Conservation (phyloP, 2,113 vertebrate genomes). For the Caranx melampygus region DNA sequence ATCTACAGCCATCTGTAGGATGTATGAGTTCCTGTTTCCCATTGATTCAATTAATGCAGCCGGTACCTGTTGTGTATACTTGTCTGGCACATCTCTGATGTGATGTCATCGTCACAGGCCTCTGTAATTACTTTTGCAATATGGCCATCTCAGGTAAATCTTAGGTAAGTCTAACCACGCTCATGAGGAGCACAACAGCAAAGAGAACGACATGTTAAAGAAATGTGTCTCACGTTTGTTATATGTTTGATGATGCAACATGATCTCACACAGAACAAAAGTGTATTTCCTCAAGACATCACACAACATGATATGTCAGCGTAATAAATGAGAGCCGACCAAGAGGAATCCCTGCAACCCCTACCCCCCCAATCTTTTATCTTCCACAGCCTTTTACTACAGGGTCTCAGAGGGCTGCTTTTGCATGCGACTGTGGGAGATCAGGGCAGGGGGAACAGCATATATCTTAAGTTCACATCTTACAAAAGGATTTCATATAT, state of each 20-base stretch:
- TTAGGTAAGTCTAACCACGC: slow-evolving; percentile 26
- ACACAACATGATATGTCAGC: slow-evolving; percentile 67
- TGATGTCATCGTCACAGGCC: slow-evolving; percentile 59
- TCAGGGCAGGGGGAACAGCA: slow-evolving; percentile 76
- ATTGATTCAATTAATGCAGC: slow-evolving; percentile 43
- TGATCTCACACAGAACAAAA: slow-evolving; percentile 51
- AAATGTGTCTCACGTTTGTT: slow-evolving; percentile 21
- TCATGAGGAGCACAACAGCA: slow-evolving; percentile 14
- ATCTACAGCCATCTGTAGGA: slow-evolving; percentile 45
- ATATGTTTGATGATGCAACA: slow-evolving; percentile 54
- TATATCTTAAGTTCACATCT: slow-evolving; percentile 79
- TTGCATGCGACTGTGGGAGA: slow-evolving; percentile 70
- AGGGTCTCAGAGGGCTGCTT: slow-evolving; percentile 71
- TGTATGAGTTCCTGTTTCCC: slow-evolving; percentile 32
- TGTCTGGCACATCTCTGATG: slow-evolving; percentile 58
- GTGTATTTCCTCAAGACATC: slow-evolving; percentile 65
- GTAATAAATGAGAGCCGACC: slow-evolving; percentile 75
- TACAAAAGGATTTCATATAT: slow-evolving; percentile 76
- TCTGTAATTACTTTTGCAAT: slow-evolving; percentile 52
- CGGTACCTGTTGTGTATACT: slow-evolving; percentile 53
- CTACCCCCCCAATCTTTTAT: slow-evolving; percentile 71
- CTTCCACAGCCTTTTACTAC: slow-evolving; percentile 71
- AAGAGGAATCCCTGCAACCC: slow-evolving; percentile 56
- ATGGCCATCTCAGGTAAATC: slow-evolving; percentile 46
- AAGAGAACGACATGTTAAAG: slow-evolving; percentile 21